Evolutionary conservation across 1,140 invertebrate genomes (phyloP).

Genomic region (Callitettix versicolor): DNA sequence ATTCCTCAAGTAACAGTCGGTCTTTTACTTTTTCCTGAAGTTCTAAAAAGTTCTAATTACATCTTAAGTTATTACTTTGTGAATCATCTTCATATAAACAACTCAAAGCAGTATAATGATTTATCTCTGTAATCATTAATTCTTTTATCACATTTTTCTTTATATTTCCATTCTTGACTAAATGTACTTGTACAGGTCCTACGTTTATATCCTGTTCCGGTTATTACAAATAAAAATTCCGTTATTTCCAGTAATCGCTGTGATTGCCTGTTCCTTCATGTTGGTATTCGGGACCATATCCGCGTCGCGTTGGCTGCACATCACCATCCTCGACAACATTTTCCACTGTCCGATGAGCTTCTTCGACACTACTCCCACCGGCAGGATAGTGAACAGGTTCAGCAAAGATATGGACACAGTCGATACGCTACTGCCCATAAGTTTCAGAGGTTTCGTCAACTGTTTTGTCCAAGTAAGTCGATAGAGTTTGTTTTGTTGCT

Average conservation of each 20-base stretch:
- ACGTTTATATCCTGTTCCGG: too few relatives aligned
- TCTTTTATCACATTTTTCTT: too few relatives aligned
- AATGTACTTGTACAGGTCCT: too few relatives aligned
- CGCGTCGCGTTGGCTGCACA: slow-evolving; percentile 30
- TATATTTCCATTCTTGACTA: too few relatives aligned
- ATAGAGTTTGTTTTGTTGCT: neutral
- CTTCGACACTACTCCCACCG: slow-evolving; percentile 48
- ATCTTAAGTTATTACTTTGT: too few relatives aligned
- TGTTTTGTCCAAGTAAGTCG: slow-evolving; percentile 36
- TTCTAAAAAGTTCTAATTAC: too few relatives aligned
- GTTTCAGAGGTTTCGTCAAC: slow-evolving; percentile 30
- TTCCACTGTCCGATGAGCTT: slow-evolving; percentile 44
- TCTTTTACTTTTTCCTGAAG: too few relatives aligned
- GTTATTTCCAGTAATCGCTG: slow-evolving; percentile 18
- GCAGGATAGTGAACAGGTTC: slow-evolving; percentile 49
- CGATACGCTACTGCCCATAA: slow-evolving; percentile 32
- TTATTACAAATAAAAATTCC: too few relatives aligned
- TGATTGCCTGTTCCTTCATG: slow-evolving; percentile 13
- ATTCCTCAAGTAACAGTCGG: too few relatives aligned
- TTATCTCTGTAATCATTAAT: too few relatives aligned
- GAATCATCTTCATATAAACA: too few relatives aligned
- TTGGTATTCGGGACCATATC: slow-evolving; percentile 21
- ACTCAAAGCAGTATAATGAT: too few relatives aligned
- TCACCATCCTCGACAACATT: slow-evolving; percentile 34
- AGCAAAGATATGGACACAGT: slow-evolving; percentile 42